Evolutionary conservation across 1,140 invertebrate species (phyloP), one percentile per base, ranked within the genome.

Genomic region (Matsumurasca onukii): DNA sequence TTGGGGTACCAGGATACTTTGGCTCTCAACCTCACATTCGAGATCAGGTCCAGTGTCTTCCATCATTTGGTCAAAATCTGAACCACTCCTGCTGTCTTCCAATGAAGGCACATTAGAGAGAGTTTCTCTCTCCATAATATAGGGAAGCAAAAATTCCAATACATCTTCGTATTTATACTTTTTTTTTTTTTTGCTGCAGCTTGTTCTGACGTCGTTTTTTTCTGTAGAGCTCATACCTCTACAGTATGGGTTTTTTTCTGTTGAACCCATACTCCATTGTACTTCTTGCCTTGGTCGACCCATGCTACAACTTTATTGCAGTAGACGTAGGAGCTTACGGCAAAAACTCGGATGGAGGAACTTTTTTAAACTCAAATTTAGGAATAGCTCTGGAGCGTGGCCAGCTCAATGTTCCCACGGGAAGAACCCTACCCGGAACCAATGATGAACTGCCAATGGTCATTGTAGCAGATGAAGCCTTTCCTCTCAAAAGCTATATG

Each of bases 291-390:
- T 55, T 82, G 45, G 78, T 78, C 24, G 79, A 82, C 72, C 75
- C 75, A 45, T 66, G 80, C 49, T 83, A 79, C 67, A 72, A 75
- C 51, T 82, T 83, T 73, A 69, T 76, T 17, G 73, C 75, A 67
- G 75, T 80, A 31, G 78, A 82, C 70, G 73, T 81, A 9, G 79
- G 82, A 29, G 65, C 70, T 30, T 73, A 78, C 63, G 82, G 81
- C 1, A 64, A 77, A 62, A 69, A 77, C 49, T 73, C 74, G 67
- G 79, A 82, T 74, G 76, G 72, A 34, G 77, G 77, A 39, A 24
- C 51, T 25, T 39, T 39, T 20, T 17, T 17, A 59, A 67, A 48
- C 15, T 71, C 67, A 48, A 39, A 52, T 15, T 68, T 76, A 22
- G 71, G 69, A 51, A 69, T 69, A 57, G 55, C 39, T 20, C 25